Evolutionary conservation across 2,888 invertebrate genomes (phyloP), one percentile per base, ranked within the genome.

Genomic region (Endotricha flammealis): DNA sequence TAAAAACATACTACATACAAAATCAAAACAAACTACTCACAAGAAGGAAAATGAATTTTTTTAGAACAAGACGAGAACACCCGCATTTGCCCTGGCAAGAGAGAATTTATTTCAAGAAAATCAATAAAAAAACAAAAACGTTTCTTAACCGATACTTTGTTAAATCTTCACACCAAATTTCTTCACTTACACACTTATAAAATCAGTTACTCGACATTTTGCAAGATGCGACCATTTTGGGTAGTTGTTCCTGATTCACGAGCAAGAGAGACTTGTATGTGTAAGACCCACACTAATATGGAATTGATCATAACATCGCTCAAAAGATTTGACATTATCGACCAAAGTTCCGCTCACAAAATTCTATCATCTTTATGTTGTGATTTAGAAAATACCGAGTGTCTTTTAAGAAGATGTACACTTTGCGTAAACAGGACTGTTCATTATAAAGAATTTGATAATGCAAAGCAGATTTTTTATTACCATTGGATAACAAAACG

Each of bases 221-320:
- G 23, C n/a, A 23, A 10, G 10, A 23, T 23, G 23, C 4, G 23
- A 23, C 23, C 23, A 23, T 36, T 36, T 12, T 29, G 36, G 36
- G 23, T 36, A 3, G 9, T 29, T 13, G 25, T 29, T 22, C 36
- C 36, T 12, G 24, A 29, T 22, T 6, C 30, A 10, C 22, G 17
- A 10, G 13, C 14, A 12, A 23, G 36, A 24, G 31, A 37, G 8
- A 37, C 36, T 16, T 37, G 36, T 10, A 16, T 37, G 25, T 37
- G 36, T 12, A 31, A 37, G 13, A 17, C 12, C 10, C 31, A 37
- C 14, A 10, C 8, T 2, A 37, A 37, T 30, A 30, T 36, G 31
- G n/a, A n/a, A 2, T 10, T 23, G 23, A 23, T 23, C 9, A 10
- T 23, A 23, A 9, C 23, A 3, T n/a, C 3, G n/a, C 23, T 23